Base-by-base conservation (phyloP, 1,140 invertebrate species). In the Diplogasteroides magnus region DNA sequence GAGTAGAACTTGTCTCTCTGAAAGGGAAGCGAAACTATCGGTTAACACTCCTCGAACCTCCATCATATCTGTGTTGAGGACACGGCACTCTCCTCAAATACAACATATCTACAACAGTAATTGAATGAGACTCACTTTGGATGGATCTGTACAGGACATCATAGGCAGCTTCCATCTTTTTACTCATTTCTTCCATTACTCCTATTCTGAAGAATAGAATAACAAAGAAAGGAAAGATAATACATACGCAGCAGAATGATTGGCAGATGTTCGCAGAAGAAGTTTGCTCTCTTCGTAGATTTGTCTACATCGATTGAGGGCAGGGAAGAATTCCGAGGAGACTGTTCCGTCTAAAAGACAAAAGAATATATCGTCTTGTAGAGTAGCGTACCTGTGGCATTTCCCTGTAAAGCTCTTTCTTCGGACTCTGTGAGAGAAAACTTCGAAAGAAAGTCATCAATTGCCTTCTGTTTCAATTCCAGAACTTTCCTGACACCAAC, bases 21-120 rank as follows among this genome's bases (percentile, higher is more conserved):
- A 77, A 0, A 80, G 64, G 14, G 71, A 63, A 55, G 81, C 76
- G 32, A 80, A 69, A 1, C 80, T 76, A 60, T 77, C 70, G 62
- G 69, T 62, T 3, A 80, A 37, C 25, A 75, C 57, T 28, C 79
- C 77, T 28, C 82, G 82, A n/a, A 82, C 48, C 25, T 80, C 78
- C 3, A 80, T 23, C 56, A 82, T 82, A 63, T 80, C 78, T 14
- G 79, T 77, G 64, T 80, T 82, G 11, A 80, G 64, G 0, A 82
- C 56, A 19, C 78, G 78, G 56, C 78, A 80, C 75, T 80, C 78
- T 25, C 81, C 77, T 78, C n/a, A 64, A 73, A 2, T 37, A 59
- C 64, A 27, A 48, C 19, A 11, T 25, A 63, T 60, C 67, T 28
- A 57, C 19, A 75, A n/a, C 37, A 72, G 61, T 67, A 26, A 32